phyloP scores from a whole-genome alignment of 2,888 invertebrate species.

The Noctua comes region DNA sequence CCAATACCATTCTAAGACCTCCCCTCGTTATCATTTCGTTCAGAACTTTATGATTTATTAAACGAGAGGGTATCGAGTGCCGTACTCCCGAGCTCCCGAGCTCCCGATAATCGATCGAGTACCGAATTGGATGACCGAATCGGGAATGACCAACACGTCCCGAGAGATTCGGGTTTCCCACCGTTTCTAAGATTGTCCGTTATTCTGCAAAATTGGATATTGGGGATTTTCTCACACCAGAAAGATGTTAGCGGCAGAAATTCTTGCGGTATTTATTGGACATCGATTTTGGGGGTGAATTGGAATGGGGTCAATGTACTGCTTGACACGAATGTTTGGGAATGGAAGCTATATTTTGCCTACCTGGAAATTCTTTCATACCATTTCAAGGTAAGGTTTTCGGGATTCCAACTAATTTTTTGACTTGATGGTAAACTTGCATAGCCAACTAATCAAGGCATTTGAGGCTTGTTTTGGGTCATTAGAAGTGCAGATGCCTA shows the following conservation, averaged over 20 bases:
- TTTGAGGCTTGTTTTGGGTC: neutral
- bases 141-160: slow-evolving; percentile 45
- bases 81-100: slow-evolving; percentile 33
- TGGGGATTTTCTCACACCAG: slow-evolving; percentile 26
- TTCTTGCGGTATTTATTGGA: slow-evolving; percentile 31
- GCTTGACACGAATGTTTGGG: neutral
- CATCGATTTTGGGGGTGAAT: slow-evolving; percentile 42
- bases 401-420: no score
- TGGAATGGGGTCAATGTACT: slow-evolving; percentile 21
- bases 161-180: slow-evolving; percentile 41
- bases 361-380: neutral
- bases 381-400: neutral
- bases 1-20: slow-evolving; percentile 20
- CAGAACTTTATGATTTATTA: slow-evolving; percentile 54
- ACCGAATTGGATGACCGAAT: slow-evolving; percentile 54
- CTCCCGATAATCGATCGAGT: slow-evolving; percentile 48
- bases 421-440: no score
- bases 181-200: slow-evolving; percentile 52
- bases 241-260: slow-evolving; percentile 33
- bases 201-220: slow-evolving; percentile 57
- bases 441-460: no score
- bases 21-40: slow-evolving; percentile 27
- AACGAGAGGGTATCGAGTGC: slow-evolving; percentile 27
- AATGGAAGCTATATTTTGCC: neutral
- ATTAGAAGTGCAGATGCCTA: neutral